Evolutionary conservation across 2,797 vertebrate species (phyloP).

Genomic region (Oreortyx pictus): DNA sequence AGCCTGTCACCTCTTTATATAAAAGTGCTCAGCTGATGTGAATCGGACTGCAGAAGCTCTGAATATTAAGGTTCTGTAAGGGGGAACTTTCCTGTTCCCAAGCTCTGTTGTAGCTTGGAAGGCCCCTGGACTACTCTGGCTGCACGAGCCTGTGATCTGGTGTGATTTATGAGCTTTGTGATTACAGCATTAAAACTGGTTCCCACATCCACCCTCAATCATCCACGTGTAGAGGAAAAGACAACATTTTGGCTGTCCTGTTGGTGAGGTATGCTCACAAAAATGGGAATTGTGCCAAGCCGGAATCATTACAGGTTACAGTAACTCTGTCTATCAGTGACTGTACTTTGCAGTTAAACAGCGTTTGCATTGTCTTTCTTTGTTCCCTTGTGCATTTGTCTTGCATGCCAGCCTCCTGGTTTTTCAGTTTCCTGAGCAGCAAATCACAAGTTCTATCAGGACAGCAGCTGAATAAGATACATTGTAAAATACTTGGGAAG

Average conservation of each 20-base stretch:
- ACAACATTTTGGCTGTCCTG: not conserved
- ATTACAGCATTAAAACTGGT: not conserved
- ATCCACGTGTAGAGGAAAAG: not conserved
- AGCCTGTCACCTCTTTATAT: not conserved
- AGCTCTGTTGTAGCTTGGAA: not conserved
- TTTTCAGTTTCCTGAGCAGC: not conserved
- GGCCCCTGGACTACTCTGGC: not conserved
- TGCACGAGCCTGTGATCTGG: not conserved
- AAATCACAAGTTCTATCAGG: not conserved
- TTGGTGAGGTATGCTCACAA: not conserved
- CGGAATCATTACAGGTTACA: not conserved
- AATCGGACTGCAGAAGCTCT: not conserved
- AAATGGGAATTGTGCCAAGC: not conserved
- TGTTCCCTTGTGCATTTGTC: not conserved
- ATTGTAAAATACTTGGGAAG: not conserved
- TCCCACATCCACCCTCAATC: not conserved
- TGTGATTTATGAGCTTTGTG: not conserved
- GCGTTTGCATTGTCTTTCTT: conserved; percentile 25
- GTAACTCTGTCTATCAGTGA: not conserved
- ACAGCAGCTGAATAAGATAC: not conserved
- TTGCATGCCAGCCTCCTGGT: not conserved
- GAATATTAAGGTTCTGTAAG: not conserved
- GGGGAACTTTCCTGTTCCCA: not conserved
- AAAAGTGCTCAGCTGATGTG: not conserved
- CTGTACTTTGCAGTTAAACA: conserved; percentile 4